Percentiles rank a stretch among this genome's conserved stretches.
phyloP scores from a whole-genome alignment of 1,140 invertebrate genomes.

The Brachionus paranguensis region DNA sequence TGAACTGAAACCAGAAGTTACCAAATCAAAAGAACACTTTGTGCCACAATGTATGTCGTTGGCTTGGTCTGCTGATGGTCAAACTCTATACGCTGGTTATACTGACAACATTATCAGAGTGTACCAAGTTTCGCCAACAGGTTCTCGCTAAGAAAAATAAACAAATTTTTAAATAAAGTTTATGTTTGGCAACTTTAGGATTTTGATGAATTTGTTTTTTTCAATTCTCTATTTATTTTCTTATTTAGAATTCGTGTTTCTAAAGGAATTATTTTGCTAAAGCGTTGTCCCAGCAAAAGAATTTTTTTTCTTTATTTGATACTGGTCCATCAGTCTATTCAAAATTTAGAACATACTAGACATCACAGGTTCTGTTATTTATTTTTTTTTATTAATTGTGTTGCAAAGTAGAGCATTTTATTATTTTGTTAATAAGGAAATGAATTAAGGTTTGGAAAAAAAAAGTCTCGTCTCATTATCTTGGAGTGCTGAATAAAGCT shows the following conservation, averaged over 20 bases:
- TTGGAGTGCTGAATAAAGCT: background rate
- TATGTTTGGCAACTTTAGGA: background rate
- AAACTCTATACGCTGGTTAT: slow-evolving; percentile 97
- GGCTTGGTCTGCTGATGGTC: slow-evolving; percentile 97
- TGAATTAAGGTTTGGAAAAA: background rate
- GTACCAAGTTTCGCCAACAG: slow-evolving; percentile 52
- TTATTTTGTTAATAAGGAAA: background rate
- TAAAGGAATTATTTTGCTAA: background rate
- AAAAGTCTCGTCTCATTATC: background rate
- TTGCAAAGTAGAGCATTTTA: background rate
- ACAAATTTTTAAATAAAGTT: slow-evolving; percentile 1
- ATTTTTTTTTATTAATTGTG: background rate
- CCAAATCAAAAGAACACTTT: slow-evolving; percentile 57
- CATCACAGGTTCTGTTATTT: background rate
- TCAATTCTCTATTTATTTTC: slow-evolving; percentile 1
- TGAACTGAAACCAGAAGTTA: slow-evolving; percentile 89
- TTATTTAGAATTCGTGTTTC: background rate
- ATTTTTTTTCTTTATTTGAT: background rate
- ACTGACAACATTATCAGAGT: slow-evolving; percentile 96
- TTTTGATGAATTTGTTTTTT: background rate
- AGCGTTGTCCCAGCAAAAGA: background rate
- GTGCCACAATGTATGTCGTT: slow-evolving; percentile 89
- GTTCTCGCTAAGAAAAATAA: slow-evolving; percentile 9
- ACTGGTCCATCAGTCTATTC: background rate
- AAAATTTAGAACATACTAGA: background rate